Evolutionary conservation across 2,797 vertebrate genomes (phyloP).

Genomic region (Streptopelia turtur): DNA sequence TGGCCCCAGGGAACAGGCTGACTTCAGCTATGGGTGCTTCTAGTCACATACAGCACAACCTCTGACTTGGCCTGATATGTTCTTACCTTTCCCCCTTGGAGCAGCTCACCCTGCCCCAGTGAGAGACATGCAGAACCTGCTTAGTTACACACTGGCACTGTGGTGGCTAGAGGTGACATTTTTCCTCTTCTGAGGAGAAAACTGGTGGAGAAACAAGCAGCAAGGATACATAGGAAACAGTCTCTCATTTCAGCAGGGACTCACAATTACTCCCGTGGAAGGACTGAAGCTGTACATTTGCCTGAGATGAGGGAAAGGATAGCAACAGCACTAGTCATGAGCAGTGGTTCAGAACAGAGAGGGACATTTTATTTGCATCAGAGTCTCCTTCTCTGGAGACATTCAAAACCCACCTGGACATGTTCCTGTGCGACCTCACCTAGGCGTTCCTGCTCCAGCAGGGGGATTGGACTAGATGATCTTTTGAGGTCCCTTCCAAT

Average conservation of each 20-base stretch:
- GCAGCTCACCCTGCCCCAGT: accelerated
- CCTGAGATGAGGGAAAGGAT: neutral
- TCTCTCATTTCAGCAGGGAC: neutral
- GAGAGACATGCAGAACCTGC: accelerated
- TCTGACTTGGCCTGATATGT: neutral
- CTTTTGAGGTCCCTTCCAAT: too few species aligned
- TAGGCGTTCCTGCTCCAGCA: too few species aligned
- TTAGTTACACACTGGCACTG: accelerated
- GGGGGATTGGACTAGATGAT: too few species aligned
- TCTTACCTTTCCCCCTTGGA: neutral
- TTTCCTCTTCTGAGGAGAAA: neutral
- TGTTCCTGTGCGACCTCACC: too few species aligned
- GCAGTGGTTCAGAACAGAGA: neutral
- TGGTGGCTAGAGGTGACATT: neutral
- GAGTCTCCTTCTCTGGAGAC: too few species aligned
- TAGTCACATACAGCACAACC: neutral
- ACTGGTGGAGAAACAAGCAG: neutral
- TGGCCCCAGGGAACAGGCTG: neutral
- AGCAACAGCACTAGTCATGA: neutral
- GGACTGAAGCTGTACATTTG: neutral
- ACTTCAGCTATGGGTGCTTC: neutral
- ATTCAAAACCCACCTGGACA: too few species aligned
- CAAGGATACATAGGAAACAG: accelerated
- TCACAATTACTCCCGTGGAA: neutral
- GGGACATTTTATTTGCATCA: neutral